Conservation (phyloP, 2,888 invertebrate species). For the Brachyptera putata region DNA sequence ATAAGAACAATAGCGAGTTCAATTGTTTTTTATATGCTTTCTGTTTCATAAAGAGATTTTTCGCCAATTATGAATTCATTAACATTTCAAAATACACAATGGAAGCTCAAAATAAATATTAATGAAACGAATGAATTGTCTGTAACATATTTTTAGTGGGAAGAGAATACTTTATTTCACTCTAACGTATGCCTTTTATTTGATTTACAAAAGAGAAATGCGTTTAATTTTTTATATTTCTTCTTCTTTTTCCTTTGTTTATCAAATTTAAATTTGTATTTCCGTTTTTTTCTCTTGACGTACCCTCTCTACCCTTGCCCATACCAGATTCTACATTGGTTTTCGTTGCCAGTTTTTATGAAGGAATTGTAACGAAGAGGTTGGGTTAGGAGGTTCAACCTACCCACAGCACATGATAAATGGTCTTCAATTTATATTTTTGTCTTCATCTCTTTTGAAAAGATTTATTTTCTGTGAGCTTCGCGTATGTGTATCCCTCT, state of each 20-base stretch:
- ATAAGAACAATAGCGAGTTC: too few species aligned
- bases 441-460: conserved; percentile 19
- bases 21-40: too few species aligned
- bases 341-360: background rate
- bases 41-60: too few species aligned
- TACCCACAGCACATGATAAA: conserved; percentile 13
- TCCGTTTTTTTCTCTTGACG: background rate
- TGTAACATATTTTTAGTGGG: background rate
- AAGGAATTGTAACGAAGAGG: background rate
- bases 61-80: background rate
- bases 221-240: background rate
- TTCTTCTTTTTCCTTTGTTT: conserved; percentile 1
- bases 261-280: conserved; percentile 7
- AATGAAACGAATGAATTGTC: too few species aligned
- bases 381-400: background rate
- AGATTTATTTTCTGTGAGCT: conserved; percentile 19
- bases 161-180: background rate
- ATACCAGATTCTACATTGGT: background rate
- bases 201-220: too few species aligned
- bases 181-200: too few species aligned
- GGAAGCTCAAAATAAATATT: too few species aligned
- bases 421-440: conserved; percentile 22
- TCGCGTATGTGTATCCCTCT: background rate
- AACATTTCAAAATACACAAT: background rate
- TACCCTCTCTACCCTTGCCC: background rate